Evolutionary conservation across 2,888 invertebrate genomes (phyloP).

Genomic region (Cistogaster globosa): DNA sequence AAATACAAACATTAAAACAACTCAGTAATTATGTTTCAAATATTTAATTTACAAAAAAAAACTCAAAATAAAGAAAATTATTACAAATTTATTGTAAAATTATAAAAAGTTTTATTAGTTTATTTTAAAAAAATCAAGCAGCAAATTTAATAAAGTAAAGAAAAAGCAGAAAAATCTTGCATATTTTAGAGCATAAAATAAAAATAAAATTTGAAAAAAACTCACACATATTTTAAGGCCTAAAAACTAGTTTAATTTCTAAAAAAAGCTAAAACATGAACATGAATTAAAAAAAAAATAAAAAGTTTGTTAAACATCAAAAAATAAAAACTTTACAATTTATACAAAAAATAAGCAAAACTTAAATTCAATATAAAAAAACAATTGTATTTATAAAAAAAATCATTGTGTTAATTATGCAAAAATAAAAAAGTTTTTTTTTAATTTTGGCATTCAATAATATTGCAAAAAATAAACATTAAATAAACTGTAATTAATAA

Average conservation of each 20-base stretch:
- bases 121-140: conserved; percentile 46
- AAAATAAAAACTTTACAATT: conserved; percentile 56
- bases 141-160: conserved; percentile 18
- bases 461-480: neutral
- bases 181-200: conserved; percentile 63
- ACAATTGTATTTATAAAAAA: conserved; percentile 17
- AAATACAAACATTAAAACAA: conserved; percentile 22
- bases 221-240: conserved; percentile 63
- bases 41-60: conserved; percentile 13
- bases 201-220: conserved; percentile 26
- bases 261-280: conserved; percentile 20
- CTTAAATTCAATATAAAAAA: neutral
- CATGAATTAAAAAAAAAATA: conserved; percentile 12
- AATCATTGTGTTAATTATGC: conserved; percentile 7
- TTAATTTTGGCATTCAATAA: conserved; percentile 2
- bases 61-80: too few relatives aligned
- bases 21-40: conserved; percentile 54
- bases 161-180: conserved; percentile 41
- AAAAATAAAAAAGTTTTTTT: neutral
- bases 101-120: conserved; percentile 66
- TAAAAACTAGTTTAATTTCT: conserved; percentile 70
- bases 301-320: conserved; percentile 43
- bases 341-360: conserved; percentile 42
- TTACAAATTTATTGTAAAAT: conserved; percentile 61
- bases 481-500: conserved; percentile 63